Evolutionary conservation across 2,113 vertebrate genomes (phyloP).

Genomic region (Rhinogobius similis): DNA sequence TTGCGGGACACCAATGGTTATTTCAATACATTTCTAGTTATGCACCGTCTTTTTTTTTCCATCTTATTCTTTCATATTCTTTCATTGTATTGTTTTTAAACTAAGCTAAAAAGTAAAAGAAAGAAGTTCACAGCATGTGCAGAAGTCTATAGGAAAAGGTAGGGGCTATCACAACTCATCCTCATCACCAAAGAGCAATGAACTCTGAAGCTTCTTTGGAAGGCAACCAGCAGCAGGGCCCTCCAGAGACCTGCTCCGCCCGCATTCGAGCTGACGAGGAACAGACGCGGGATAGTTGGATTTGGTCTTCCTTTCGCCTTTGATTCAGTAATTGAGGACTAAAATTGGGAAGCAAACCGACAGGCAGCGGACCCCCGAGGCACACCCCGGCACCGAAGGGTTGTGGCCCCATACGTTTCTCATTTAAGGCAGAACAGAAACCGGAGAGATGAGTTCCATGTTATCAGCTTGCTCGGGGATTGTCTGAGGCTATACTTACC

Average conservation of each 20-base stretch:
- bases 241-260: slow-evolving; percentile 48
- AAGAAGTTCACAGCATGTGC: not conserved
- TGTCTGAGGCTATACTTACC: slow-evolving; percentile 26
- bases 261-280: slow-evolving; percentile 55
- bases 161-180: slow-evolving; percentile 33
- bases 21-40: too few species aligned
- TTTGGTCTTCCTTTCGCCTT: slow-evolving; percentile 53
- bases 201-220: slow-evolving; percentile 66
- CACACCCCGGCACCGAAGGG: slow-evolving; percentile 22
- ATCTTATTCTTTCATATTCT: too few species aligned
- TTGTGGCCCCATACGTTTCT: slow-evolving; percentile 36
- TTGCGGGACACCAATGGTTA: too few species aligned
- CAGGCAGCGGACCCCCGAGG: slow-evolving; percentile 42
- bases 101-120: not conserved
- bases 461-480: slow-evolving; percentile 39
- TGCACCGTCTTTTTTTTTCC: too few species aligned
- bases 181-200: slow-evolving; percentile 56
- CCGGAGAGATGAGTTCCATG: slow-evolving; percentile 33
- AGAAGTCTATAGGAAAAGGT: not conserved
- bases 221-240: slow-evolving; percentile 37
- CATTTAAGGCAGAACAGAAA: slow-evolving; percentile 49
- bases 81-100: too few species aligned
- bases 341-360: slow-evolving; percentile 53
- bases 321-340: slow-evolving; percentile 66
- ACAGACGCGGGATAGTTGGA: slow-evolving; percentile 45